Base-by-base conservation (phyloP, 2,888 invertebrate genomes). In the Molanna angustata region DNA sequence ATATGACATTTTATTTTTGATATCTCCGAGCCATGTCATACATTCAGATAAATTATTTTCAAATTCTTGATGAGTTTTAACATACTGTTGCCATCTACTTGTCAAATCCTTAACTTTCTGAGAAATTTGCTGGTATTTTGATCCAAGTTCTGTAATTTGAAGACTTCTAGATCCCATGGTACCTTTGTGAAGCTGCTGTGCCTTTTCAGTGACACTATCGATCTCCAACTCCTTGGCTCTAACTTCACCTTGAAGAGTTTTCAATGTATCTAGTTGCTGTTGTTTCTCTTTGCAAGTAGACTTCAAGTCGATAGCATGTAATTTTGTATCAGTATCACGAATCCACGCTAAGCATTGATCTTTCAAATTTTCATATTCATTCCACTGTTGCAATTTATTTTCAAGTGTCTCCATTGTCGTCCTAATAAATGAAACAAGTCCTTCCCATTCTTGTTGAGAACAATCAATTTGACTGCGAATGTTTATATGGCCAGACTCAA, bases 21-120 rank as follows among this genome's bases (percentile, higher is more conserved):
- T 83, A 47, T 87, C 87, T 60, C 87, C 85, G 20, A 96, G 79
- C 94, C 94, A 94, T 55, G 86, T 83, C 3, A 82, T 82, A 57
- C 90, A 91, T 64, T 91, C 90, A 0, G 85, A 80, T 1, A 91
- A 76, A 64, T 87, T 85, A 58, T 84, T 86, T 47, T 92, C 85
- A 64, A 93, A 93, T 64, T 94, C 91, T 73, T 92, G 89, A 66
- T 94, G 94, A 20, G 85, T 85, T 39, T 82, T 83, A 0, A 92
- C 94, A 67, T 93, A 94, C 59, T 91, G 90, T 64, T 94, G 92
- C 96, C 96, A 96, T 62, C 91, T 88, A 46, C 84, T 83, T 19
- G 90, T 90, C 18, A 94, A 73, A 64, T 96, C 95, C 74, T 95
- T 96, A 1, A 94, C 89, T 69, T 92, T 91, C 62, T 88, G 88